phyloP scores from a whole-genome alignment of 2,797 vertebrate species.

The Sebastes taczanowskii region DNA sequence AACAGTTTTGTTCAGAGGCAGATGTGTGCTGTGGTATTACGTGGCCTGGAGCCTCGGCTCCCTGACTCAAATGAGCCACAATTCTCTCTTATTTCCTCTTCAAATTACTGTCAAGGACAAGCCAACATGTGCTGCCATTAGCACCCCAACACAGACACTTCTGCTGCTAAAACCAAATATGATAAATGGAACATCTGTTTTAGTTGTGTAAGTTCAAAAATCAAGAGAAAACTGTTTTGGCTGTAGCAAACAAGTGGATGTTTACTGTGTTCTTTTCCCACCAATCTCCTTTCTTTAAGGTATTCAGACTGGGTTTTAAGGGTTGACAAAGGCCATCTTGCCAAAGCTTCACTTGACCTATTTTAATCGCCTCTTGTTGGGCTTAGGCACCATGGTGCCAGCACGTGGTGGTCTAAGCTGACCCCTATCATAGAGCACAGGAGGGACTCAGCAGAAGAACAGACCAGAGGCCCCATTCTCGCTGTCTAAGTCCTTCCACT shows the following conservation, averaged over 20 bases:
- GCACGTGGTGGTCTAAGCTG: constrained; percentile 69
- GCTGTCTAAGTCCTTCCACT: constrained; percentile 64
- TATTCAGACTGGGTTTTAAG: constrained; percentile 65
- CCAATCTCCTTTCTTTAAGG: constrained; percentile 50
- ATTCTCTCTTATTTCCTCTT: constrained; percentile 14
- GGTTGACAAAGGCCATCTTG: constrained; percentile 62
- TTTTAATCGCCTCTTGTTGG: constrained; percentile 72
- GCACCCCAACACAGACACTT: not conserved
- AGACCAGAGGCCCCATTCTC: constrained; percentile 51
- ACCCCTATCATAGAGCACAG: constrained; percentile 67
- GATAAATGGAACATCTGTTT: not conserved
- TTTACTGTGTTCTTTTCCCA: constrained; percentile 52
- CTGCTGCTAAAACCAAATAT: not conserved
- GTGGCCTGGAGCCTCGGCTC: constrained; percentile 12
- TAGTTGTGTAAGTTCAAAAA: not conserved
- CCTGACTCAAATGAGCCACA: constrained; percentile 2
- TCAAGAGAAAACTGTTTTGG: not conserved
- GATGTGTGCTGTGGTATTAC: constrained; percentile 26
- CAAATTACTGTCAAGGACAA: constrained; percentile 3
- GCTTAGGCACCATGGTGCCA: constrained; percentile 57
- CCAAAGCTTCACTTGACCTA: constrained; percentile 80
- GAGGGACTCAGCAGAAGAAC: constrained; percentile 60
- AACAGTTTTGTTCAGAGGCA: constrained; percentile 22
- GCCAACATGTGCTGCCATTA: not conserved
- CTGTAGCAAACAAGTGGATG: constrained; percentile 20